Percentiles rank a stretch among this genome's conserved stretches.
These are phyloP conservation scores for Acronicta aceris DNA, from an alignment of 2,888 invertebrate genomes.

Conservation along the genomic window DNA sequence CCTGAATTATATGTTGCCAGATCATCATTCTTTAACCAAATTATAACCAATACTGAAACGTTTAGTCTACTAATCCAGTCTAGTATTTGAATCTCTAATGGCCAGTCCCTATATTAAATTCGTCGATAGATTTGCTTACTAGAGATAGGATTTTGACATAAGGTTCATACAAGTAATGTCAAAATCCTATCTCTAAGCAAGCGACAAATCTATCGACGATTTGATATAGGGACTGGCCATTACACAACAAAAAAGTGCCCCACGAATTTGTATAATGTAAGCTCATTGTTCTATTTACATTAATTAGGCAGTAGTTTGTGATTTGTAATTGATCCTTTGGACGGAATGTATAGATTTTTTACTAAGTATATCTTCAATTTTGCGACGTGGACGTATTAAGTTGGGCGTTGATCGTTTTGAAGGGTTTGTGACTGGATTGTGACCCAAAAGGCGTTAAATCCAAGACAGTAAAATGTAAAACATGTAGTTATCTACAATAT, in stretches of 20 bases:
- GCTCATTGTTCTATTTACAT: conserved; percentile 78
- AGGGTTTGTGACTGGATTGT: not conserved
- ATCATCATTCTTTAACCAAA: not conserved
- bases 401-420: conserved; percentile 48
- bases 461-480: too few species aligned
- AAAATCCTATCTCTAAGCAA: too few species aligned
- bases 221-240: too few species aligned
- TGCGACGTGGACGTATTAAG: conserved; percentile 50
- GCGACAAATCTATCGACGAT: too few species aligned
- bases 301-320: conserved; percentile 80
- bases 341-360: conserved; percentile 77
- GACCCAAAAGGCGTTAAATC: too few species aligned
- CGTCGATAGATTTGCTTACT: too few species aligned
- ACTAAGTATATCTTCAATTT: conserved; percentile 62
- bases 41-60: not conserved
- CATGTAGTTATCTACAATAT: too few species aligned
- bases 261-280: conserved; percentile 84
- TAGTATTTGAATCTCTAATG: conserved; percentile 60
- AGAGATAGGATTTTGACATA: too few species aligned
- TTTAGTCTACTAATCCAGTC: conserved; percentile 61
- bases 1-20: not conserved
- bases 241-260: conserved; percentile 78
- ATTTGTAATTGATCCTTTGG: conserved; percentile 72
- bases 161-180: too few species aligned
- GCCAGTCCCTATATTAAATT: too few species aligned